A percentile compares a stretch with the other conserved stretches of the same genome.
Evolutionary conservation across 2,888 invertebrate species (phyloP).

Genomic region (Acleris sparsana): DNA sequence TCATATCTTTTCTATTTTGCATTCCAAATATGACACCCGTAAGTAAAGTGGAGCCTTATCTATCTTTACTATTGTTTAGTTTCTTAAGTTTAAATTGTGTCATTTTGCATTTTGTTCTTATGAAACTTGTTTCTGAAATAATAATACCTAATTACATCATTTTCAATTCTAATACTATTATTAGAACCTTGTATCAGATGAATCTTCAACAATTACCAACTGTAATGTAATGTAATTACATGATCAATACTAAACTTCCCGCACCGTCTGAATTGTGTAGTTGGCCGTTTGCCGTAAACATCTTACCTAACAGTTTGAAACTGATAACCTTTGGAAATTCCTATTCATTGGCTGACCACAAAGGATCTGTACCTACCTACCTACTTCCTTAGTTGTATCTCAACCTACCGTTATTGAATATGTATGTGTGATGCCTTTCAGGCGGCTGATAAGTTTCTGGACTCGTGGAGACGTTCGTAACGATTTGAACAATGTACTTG

Average conservation of each 20-base stretch:
- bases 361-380: conserved; percentile 7
- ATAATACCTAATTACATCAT: too few species aligned
- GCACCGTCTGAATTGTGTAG: conserved; percentile 22
- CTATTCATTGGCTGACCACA: conserved; percentile 27
- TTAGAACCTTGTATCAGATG: conserved; percentile 67
- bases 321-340: conserved; percentile 32
- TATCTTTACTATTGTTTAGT: too few species aligned
- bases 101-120: too few species aligned
- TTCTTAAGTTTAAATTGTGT: too few species aligned
- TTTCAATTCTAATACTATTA: conserved; percentile 45
- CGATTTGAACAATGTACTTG: conserved; percentile 12
- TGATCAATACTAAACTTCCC: conserved; percentile 20
- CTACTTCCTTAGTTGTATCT: conserved; percentile 29
- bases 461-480: conserved; percentile 13
- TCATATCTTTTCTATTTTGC: too few species aligned
- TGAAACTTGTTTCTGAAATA: too few species aligned
- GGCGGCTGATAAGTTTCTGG: conserved; percentile 13
- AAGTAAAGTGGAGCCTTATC: too few species aligned
- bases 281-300: conserved; percentile 14
- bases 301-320: conserved; percentile 35
- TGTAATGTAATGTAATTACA: conserved; percentile 6
- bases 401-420: not conserved
- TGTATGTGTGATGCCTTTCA: conserved; percentile 8
- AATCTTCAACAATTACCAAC: conserved; percentile 48
- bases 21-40: too few species aligned